Evolutionary conservation across 2,113 vertebrate species (phyloP), one percentile per base, ranked within the genome.

Genomic region (Butorides virescens): DNA sequence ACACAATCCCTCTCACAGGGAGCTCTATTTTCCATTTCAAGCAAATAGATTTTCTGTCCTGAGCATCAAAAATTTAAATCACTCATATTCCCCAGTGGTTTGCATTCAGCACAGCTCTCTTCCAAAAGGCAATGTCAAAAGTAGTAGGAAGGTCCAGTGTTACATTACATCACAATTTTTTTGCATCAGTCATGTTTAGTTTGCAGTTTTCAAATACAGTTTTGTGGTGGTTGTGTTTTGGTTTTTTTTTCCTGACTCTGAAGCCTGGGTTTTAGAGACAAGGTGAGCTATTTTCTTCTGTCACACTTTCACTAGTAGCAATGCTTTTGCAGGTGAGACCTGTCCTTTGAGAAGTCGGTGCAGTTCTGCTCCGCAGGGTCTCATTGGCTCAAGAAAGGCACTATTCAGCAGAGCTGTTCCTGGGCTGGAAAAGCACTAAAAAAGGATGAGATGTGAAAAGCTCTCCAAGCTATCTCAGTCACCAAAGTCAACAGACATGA

Each of bases 1-100:
- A 97, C 18, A 83, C n/a, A 86, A 86, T 39, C 73, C 47, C 37
- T 81, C 67, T 90, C 47, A 63, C 22, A 77, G 22, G 10, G 26
- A 92, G 39, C 50, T 89, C 59, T 70, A 15, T 70, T 89, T 94
- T 92, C 93, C 25, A 27, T 76, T 91, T 92, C 65, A 92, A 80
- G 55, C 36, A 91, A 94, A 91, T 62, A 73, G 84, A 86, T 92
- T 94, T 95, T 89, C 87, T 79, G 80, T 84, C 73, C 63, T 15
- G 20, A 92, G 46, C 71, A 88, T 76, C 46, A 76, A 86, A 90
- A 83, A 65, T 92, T 76, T 83, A 88, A 95, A 92, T 46, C 34
- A 62, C 70, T 79, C 58, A 37, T 46, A 61, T 26, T 86, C 50
- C 46, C 72, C 37, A 16, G n/a, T 32, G 87, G n/a, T 91, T 61